A percentile compares a stretch with the other conserved stretches of the same genome.
phyloP scores from a whole-genome alignment of 2,113 vertebrate genomes.

The Asarcornis scutulata region DNA sequence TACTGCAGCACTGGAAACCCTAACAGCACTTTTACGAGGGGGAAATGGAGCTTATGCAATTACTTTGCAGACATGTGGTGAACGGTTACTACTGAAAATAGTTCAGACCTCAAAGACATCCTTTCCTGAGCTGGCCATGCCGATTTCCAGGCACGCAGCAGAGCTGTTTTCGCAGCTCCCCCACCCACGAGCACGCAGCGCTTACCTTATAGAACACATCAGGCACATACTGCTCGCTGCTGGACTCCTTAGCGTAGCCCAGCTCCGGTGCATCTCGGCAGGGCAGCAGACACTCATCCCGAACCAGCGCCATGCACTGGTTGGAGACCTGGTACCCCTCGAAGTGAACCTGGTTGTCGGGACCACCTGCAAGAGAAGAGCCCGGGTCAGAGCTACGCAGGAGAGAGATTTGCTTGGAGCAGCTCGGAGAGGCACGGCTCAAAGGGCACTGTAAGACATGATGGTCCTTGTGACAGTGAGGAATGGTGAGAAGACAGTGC shows the following conservation, averaged over 20 bases:
- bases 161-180: neutral
- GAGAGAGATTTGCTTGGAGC: rapidly evolving
- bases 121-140: neutral
- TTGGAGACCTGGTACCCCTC: constrained; percentile 99
- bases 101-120: constrained; percentile 7
- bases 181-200: neutral
- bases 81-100: neutral
- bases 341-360: constrained; percentile 99
- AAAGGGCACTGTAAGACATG: rapidly evolving
- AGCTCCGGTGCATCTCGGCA: constrained; percentile 94
- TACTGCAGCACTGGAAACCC: neutral
- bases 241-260: constrained; percentile 96
- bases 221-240: constrained; percentile 96
- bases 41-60: neutral
- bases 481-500: rapidly evolving
- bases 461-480: rapidly evolving
- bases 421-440: rapidly evolving
- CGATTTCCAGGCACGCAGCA: neutral
- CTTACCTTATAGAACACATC: constrained; percentile 98
- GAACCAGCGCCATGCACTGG: constrained; percentile 98
- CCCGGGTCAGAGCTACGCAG: neutral
- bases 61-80: neutral
- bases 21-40: neutral
- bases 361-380: constrained; percentile 84
- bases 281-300: constrained; percentile 94